These are phyloP conservation scores for Etheostoma nigrum DNA, from an alignment of 2,797 vertebrate species.

Conservation along the genomic window DNA sequence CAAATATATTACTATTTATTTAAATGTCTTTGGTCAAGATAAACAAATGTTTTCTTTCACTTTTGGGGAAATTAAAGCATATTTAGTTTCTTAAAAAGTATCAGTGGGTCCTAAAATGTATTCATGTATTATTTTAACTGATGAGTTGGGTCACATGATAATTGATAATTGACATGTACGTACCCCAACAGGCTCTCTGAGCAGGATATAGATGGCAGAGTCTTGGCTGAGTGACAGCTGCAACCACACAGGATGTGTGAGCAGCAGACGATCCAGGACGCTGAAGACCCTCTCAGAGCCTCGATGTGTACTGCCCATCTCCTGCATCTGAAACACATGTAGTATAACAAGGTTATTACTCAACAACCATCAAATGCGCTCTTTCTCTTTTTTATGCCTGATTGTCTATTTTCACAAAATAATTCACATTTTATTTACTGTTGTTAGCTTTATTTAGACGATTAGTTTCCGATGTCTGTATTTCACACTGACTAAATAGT, in stretches of 20 bases:
- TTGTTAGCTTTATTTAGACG: neutral
- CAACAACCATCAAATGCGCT: neutral
- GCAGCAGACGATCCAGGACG: conserved; percentile 90
- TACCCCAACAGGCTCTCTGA: conserved; percentile 91
- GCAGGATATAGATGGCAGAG: conserved; percentile 89
- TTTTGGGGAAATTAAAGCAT: too few relatives aligned
- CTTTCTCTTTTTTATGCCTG: neutral
- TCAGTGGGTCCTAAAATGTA: neutral
- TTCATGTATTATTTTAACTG: neutral
- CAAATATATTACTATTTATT: neutral
- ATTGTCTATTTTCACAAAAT: neutral
- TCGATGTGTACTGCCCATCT: conserved; percentile 71
- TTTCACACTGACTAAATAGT: neutral
- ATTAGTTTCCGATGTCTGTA: neutral
- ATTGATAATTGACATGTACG: conserved; percentile 47
- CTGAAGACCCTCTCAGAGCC: conserved; percentile 83
- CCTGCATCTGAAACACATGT: conserved; percentile 80
- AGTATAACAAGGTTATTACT: neutral
- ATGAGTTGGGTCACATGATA: neutral
- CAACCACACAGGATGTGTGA: conserved; percentile 92
- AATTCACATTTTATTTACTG: neutral
- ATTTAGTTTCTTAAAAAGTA: neutral
- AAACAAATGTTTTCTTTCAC: too few relatives aligned
- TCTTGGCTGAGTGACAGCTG: conserved; percentile 90
- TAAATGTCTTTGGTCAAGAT: neutral